These are phyloP conservation scores for Mystacornis crossleyi DNA, from an alignment of 2,113 vertebrate species.

Conservation along the genomic window DNA sequence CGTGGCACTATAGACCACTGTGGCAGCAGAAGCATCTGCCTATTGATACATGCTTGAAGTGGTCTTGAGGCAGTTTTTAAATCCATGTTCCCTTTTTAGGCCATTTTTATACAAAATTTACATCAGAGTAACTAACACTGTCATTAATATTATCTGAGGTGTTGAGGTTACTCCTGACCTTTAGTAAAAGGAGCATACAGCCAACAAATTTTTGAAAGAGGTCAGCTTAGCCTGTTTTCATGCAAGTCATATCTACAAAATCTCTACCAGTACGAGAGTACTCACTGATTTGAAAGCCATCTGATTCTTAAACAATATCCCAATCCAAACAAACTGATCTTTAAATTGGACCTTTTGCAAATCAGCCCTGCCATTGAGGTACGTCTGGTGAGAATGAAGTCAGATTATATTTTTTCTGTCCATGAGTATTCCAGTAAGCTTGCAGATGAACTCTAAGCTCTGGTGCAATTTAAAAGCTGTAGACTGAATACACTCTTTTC, in stretches of 20 bases:
- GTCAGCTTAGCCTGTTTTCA: neutral
- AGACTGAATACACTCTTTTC: neutral
- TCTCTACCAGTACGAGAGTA: neutral
- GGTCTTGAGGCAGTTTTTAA: neutral
- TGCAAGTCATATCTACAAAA: neutral
- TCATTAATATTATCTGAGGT: neutral
- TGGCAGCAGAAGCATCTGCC: neutral
- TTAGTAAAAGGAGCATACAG: neutral
- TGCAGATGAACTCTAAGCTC: neutral
- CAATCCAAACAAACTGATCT: constrained; percentile 2
- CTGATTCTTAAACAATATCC: neutral
- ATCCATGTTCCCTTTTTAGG: neutral
- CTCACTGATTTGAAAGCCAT: neutral
- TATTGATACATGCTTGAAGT: neutral
- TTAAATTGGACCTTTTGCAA: neutral
- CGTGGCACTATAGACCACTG: neutral
- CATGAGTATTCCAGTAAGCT: neutral
- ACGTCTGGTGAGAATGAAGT: neutral
- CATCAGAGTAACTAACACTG: neutral
- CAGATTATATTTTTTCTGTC: constrained; percentile 24
- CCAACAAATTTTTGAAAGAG: neutral
- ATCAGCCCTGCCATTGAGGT: neutral
- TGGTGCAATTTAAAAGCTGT: neutral
- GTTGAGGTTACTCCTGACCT: neutral
- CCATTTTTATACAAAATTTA: neutral